Conservation (phyloP, 2,113 vertebrate species). For the Catharus minimus region DNA sequence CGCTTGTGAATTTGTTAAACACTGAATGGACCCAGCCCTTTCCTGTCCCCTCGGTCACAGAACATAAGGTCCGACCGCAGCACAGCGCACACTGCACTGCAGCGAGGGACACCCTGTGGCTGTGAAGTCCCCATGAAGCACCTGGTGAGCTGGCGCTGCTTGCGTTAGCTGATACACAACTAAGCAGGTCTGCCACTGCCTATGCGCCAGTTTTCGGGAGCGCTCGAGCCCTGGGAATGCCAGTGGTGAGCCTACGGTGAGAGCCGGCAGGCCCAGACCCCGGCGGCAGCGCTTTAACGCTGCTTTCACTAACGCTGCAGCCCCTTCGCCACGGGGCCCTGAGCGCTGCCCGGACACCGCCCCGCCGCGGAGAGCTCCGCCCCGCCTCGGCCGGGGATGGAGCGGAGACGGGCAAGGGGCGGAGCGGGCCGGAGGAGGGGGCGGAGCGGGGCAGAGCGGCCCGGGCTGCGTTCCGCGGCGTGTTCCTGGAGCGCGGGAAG, state of each 20-base stretch:
- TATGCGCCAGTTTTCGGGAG: rapidly evolving
- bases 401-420: neutral
- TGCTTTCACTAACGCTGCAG: rapidly evolving
- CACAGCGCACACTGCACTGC: rapidly evolving
- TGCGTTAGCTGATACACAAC: rapidly evolving
- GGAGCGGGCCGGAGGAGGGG: neutral
- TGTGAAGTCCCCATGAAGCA: rapidly evolving
- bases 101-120: rapidly evolving
- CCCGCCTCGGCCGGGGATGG: neutral
- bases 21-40: rapidly evolving
- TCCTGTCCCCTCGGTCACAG: rapidly evolving
- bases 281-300: rapidly evolving
- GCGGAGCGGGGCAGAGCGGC: neutral
- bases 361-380: rapidly evolving
- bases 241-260: rapidly evolving
- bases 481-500: neutral
- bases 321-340: too few species aligned
- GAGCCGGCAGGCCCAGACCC: rapidly evolving
- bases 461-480: too few species aligned
- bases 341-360: too few species aligned
- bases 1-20: too few species aligned
- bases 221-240: rapidly evolving
- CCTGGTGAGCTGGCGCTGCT: rapidly evolving
- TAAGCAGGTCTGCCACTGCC: rapidly evolving
- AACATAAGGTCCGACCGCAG: rapidly evolving